Base-by-base conservation (phyloP, 2,888 invertebrate species). In the Trichogramma evanescens region DNA sequence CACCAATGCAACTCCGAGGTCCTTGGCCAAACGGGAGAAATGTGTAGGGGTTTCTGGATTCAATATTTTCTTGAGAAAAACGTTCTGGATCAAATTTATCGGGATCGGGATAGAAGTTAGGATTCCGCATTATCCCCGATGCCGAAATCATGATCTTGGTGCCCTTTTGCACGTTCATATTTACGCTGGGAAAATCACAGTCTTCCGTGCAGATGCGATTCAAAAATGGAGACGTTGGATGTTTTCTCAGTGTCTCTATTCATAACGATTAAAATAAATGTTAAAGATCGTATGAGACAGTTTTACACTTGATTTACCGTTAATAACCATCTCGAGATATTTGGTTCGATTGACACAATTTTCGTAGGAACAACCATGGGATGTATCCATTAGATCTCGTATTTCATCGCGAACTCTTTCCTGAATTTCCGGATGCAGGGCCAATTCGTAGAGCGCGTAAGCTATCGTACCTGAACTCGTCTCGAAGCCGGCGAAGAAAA, bases 71-170 rank as follows among this genome's bases (percentile, higher is more conserved):
- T 4, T 74, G 72, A 13, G 66, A 69, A 66, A 83, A 82, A 56
- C 82, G 70, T 63, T 82, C 82, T 1, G 83, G 83, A 66, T 82
- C 79, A 67, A 82, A 84, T 65, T 73, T 76, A 1, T 79, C 74
- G 0, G 83, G 82, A 39, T 82, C 69, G 0, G 80, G 78, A 66
- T 74, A 83, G 66, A 78, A 76, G 8, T 78, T 70, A 1, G 79
- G 74, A 70, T 82, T 81, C 48, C 72, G 73, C 61, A 83, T 83
- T 8, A 82, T 57, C 1, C 75, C 77, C 13, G 72, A 66, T 2
- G 78, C 67, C 0, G 80, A 78, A 45, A 82, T 73, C 0, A 72
- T 52, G 0, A 81, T 65, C 38, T 65, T 56, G 8, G 68, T 67
- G n/a, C 73, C 75, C 63, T 68, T 63, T 38, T 68, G 68, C 41